Percentiles rank a stretch among this genome's conserved stretches.
phyloP scores from a whole-genome alignment of 2,113 vertebrate genomes.

The Ceuthmochares aereus region DNA sequence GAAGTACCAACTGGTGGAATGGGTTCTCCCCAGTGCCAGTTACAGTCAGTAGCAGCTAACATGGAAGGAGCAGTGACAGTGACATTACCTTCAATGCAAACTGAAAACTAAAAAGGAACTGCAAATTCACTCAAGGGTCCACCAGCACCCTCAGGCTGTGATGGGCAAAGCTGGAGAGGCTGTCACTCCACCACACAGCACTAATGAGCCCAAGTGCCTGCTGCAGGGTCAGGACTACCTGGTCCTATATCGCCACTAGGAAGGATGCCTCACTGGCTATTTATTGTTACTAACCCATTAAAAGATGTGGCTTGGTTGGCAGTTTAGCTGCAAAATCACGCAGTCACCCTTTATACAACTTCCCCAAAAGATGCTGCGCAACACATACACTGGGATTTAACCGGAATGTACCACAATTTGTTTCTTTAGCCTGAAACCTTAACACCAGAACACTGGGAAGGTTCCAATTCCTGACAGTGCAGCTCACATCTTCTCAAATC shows the following conservation, averaged over 20 bases:
- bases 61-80: no score
- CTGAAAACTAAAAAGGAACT: background rate
- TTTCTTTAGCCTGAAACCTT: background rate
- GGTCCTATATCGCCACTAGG: background rate
- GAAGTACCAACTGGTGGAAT: fast-evolving
- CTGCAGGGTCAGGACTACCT: no score
- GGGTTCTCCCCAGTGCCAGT: background rate
- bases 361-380: background rate
- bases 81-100: background rate
- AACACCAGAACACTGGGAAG: background rate
- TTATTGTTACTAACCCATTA: background rate
- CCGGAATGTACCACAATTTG: background rate
- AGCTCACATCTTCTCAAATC: background rate
- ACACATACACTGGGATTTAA: background rate
- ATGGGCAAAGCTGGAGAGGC: background rate
- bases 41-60: background rate
- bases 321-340: background rate
- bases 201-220: fast-evolving
- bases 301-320: background rate
- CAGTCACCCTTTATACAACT: background rate
- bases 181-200: background rate
- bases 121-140: background rate
- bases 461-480: background rate
- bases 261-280: background rate
- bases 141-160: background rate